Conservation (phyloP, 2,113 vertebrate genomes). For the Bagarius yarrelli region DNA sequence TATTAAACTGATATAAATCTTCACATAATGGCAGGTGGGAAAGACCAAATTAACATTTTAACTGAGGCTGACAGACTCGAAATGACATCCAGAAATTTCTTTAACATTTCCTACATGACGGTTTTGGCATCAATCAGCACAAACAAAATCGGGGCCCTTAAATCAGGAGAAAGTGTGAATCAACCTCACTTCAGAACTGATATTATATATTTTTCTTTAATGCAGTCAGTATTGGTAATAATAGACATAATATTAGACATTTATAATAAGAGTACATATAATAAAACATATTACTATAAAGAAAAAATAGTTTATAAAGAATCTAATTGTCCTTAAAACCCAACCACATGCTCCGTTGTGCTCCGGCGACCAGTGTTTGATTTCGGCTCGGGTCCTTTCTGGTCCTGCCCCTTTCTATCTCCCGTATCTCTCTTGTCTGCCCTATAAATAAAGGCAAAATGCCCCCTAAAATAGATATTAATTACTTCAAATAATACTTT, state of each 20-base stretch:
- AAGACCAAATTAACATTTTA: slow-evolving; percentile 33
- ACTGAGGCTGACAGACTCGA: slow-evolving; percentile 1
- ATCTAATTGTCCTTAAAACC: too few relatives aligned
- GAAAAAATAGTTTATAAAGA: too few relatives aligned
- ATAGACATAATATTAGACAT: not conserved
- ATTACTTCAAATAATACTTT: too few relatives aligned
- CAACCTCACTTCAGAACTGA: not conserved
- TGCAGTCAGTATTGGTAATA: not conserved
- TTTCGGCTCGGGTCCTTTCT: too few relatives aligned
- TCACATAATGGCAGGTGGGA: slow-evolving; percentile 38
- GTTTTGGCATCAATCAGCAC: not conserved
- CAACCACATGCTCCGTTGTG: too few relatives aligned
- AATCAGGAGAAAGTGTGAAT: not conserved
- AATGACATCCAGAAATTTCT: not conserved
- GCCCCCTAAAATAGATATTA: too few relatives aligned
- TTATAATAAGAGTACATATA: too few relatives aligned
- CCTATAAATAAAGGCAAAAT: too few relatives aligned
- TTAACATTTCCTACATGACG: not conserved
- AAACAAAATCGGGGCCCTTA: not conserved
- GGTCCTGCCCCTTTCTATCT: too few relatives aligned
- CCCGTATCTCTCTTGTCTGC: too few relatives aligned
- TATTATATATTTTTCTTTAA: not conserved
- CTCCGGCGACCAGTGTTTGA: too few relatives aligned
- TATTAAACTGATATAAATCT: slow-evolving; percentile 35
- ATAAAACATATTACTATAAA: too few relatives aligned